Conservation (phyloP, 2,797 vertebrate genomes). For the Siniperca undulata region DNA sequence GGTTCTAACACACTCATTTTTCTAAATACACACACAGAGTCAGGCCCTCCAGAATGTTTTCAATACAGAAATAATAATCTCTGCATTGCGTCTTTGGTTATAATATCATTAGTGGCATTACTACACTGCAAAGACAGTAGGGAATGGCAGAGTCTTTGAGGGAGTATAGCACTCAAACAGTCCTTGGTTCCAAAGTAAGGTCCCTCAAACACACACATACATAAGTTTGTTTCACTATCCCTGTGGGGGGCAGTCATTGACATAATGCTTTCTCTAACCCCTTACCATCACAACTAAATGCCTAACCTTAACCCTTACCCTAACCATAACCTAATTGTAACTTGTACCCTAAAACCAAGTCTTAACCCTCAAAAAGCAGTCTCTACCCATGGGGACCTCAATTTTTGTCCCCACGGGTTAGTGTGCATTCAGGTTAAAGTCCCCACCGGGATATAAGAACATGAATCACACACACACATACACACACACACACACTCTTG, state of each 20-base stretch:
- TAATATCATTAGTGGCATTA: constrained; percentile 20
- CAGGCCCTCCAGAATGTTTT: constrained; percentile 19
- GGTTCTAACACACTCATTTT: constrained; percentile 50
- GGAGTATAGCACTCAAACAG: constrained; percentile 53
- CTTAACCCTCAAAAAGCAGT: too few species aligned
- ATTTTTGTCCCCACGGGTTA: too few species aligned
- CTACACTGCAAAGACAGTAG: constrained; percentile 17
- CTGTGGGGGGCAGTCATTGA: too few species aligned
- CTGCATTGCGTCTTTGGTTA: constrained; percentile 49
- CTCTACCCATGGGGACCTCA: too few species aligned
- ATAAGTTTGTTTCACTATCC: not conserved
- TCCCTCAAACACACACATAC: constrained; percentile 42
- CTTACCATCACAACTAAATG: too few species aligned
- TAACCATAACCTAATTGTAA: too few species aligned
- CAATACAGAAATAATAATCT: constrained; percentile 45
- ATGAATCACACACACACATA: constrained; percentile 32
- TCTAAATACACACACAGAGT: constrained; percentile 41
- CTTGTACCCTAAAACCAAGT: too few species aligned
- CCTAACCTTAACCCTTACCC: too few species aligned
- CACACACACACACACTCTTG: constrained; percentile 49
- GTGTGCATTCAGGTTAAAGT: too few species aligned
- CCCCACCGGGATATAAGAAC: too few species aligned
- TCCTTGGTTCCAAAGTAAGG: constrained; percentile 66
- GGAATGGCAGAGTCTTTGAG: constrained; percentile 50
- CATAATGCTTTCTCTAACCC: too few species aligned